Percentiles rank a stretch among this genome's conserved stretches.
phyloP scores from a whole-genome alignment of 2,113 vertebrate species.

The Syngnathoides biaculeatus region DNA sequence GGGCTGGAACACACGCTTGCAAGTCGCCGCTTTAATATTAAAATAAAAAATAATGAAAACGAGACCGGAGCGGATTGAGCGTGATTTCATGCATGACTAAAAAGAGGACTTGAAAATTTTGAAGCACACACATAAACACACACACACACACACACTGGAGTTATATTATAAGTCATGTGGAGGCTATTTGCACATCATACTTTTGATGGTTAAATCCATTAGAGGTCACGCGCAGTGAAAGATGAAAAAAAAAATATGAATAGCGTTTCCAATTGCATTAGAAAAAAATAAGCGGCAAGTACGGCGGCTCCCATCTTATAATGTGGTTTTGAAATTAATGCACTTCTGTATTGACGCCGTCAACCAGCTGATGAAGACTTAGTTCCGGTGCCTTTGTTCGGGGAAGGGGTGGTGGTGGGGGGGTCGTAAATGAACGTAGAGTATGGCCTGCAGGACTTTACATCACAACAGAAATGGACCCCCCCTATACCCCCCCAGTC shows the following conservation, averaged over 20 bases:
- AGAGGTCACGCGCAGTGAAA: slow-evolving; percentile 2
- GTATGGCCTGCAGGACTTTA: not conserved
- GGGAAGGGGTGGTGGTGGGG: no score
- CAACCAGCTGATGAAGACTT: not conserved
- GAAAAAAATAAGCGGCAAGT: not conserved
- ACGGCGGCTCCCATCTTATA: not conserved
- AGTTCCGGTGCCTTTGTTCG: not conserved
- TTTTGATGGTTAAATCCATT: slow-evolving; percentile 7
- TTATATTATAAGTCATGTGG: slow-evolving; percentile 5
- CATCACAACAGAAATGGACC: not conserved
- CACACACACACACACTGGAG: not conserved
- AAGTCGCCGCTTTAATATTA: not conserved
- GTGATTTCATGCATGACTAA: not conserved
- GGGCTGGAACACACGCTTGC: not conserved
- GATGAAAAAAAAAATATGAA: slow-evolving; percentile 1
- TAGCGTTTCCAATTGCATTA: not conserved
- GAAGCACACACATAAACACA: not conserved
- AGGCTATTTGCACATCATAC: not conserved
- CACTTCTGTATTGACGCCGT: not conserved
- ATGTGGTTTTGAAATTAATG: not conserved
- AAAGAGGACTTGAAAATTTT: not conserved
- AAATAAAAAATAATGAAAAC: not conserved
- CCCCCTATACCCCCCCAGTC: not conserved
- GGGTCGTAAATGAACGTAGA: not conserved
- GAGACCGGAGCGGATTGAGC: not conserved